Evolutionary conservation across 2,113 vertebrate genomes (phyloP), one percentile per base, ranked within the genome.

Genomic region (Megaceryle maxima): DNA sequence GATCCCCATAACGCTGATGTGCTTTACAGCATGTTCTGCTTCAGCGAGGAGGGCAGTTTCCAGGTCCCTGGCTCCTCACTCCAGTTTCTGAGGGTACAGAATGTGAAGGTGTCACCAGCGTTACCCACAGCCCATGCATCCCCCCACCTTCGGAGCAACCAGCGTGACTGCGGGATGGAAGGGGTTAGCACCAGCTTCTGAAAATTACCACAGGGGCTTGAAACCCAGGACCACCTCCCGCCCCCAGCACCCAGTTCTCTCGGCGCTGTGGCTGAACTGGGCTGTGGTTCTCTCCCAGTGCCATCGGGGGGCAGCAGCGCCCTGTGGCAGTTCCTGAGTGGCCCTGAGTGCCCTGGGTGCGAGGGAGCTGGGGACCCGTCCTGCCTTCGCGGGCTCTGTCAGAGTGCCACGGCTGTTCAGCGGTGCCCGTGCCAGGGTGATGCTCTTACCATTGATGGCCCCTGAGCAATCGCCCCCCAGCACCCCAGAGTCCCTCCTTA

Each of bases 261-360:
- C 44, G 0, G 77, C 4, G 8, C 81, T 0, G 70, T 5, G 20
- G 16, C 37, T 4, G 50, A 11, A 8, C 66, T 5, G 74, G 63
- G 37, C 83, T 29, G 37, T 24, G 69, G 4, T 16, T 57, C 60
- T 24, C 28, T 1, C 9, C 20, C 64, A 0, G 29, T 4, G 81
- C 76, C 96, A 82, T 62, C 44, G 25, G 95, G 22, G 20, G 95
- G 94, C 96, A 96, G 90, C 96, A 95, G 90, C 73, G 29, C 55
- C 73, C 72, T 35, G 35, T 7, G 78, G 67, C 39, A 62, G 35
- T 3, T 41, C 48, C 57, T n/a, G 56, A 31, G 56, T 57, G 55
- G 56, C 56, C 53, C 53, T 31, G 53, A 16, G 25, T 29, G 48
- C 56, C 16, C 26, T 10, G 43, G 25, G 67, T 37, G 62, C 16